Evolutionary conservation across 2,888 invertebrate species (phyloP).

Genomic region (Meteorus cinctellus): DNA sequence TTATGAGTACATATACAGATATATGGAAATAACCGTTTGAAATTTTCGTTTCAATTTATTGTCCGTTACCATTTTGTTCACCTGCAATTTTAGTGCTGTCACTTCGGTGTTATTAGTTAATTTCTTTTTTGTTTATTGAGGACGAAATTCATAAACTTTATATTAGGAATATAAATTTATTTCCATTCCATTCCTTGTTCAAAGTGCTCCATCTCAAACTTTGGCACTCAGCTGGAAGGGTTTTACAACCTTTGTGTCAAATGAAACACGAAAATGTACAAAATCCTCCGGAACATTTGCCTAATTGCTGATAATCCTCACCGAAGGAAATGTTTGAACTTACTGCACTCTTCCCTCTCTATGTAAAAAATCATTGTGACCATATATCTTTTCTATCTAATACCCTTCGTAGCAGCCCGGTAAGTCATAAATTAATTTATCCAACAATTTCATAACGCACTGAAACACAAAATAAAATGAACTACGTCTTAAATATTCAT

Average conservation of each 20-base stretch:
- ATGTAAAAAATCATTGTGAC: neutral
- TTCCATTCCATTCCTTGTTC: too few relatives aligned
- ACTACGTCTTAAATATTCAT: neutral
- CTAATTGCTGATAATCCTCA: slow-evolving; percentile 60
- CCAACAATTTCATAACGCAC: neutral
- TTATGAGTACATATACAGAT: neutral
- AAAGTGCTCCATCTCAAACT: neutral
- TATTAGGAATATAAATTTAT: too few relatives aligned
- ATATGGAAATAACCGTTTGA: too few relatives aligned
- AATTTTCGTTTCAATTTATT: neutral
- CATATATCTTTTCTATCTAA: neutral
- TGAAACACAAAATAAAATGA: neutral
- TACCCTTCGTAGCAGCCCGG: neutral
- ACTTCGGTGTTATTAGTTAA: too few relatives aligned
- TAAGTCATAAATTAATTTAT: neutral
- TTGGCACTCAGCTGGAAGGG: neutral
- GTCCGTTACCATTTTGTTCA: too few relatives aligned
- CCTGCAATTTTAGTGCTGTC: too few relatives aligned
- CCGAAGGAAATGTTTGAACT: neutral
- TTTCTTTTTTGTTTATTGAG: too few relatives aligned
- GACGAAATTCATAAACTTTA: too few relatives aligned
- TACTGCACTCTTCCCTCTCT: neutral
- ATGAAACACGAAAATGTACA: slow-evolving; percentile 42
- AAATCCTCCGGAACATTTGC: slow-evolving; percentile 54
- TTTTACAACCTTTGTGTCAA: neutral